Base-by-base conservation (phyloP, 2,888 invertebrate species). In the Lochmaea capreae region DNA sequence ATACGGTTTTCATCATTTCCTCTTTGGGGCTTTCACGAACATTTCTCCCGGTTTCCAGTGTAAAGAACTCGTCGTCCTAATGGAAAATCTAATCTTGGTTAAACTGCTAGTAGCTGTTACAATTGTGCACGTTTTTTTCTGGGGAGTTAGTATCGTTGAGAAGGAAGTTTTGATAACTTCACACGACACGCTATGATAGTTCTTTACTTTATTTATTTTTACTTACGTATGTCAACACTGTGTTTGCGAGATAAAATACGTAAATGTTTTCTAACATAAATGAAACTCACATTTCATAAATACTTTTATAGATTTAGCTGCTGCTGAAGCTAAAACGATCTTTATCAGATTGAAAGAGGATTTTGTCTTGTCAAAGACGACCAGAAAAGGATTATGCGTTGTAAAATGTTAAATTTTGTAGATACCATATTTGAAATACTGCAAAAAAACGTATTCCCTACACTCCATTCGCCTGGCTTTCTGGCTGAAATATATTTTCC, bases 151-250 rank as follows among this genome's bases (percentile, higher is more conserved):
- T 61, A 68, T 68, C 68, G 68, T 67, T 46, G 59, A 68, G 49
- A n/a, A 68, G 61, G 49, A 68, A 68, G 59, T 68, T 61, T 68
- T 68, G 49, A 61, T 46, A 68, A 68, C 59, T 68, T 61, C 49
- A 10, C 16, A 61, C 46, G 46, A 46, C 49, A 66, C 43, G 59
- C 61, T 61, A 33, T 16, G 43, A 68, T 61, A 59, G 68, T 49
- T 59, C 33, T 59, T 68, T 14, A n/a, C 43, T 67, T 43, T 42
- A 12, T 33, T 14, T 42, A 43, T 59, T 67, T 67, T 26, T 58
- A 43, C 43, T 22, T 58, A 26, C 22, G 22, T 43, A 22, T 52
- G 22, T 65, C 49, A 65, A 65, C 46, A 65, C 46, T 65, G 49
- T 22, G 43, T 49, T 65, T 65, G 18, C 1, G 46, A 11, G 18